These are phyloP conservation scores for Lepidurus packardi DNA, from an alignment of 1,140 invertebrate species.

Conservation along the genomic window DNA sequence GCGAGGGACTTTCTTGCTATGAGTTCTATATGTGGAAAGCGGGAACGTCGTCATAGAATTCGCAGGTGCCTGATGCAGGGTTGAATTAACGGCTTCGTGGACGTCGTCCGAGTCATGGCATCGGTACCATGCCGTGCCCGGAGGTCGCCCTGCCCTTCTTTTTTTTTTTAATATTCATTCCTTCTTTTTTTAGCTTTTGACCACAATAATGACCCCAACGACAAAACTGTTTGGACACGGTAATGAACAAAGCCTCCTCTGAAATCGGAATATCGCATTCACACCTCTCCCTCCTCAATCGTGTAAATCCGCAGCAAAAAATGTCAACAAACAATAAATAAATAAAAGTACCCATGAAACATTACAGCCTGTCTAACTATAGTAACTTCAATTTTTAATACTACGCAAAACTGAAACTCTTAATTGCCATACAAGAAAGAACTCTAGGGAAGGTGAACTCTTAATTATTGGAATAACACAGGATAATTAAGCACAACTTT, in stretches of 20 bases:
- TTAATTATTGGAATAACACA: no score
- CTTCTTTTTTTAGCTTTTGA: background rate
- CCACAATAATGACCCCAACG: background rate
- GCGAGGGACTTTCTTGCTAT: background rate
- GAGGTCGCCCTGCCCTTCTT: background rate
- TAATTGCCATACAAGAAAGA: no score
- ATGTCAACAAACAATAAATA: no score
- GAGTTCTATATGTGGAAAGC: background rate
- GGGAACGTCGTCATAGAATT: conserved; percentile 21
- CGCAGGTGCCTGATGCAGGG: conserved; percentile 20
- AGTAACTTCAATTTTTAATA: no score
- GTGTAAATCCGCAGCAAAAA: no score
- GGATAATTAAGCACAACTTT: background rate
- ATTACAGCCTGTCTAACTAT: no score
- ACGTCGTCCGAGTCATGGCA: background rate
- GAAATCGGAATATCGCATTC: background rate
- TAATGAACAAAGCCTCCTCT: background rate
- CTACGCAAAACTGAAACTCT: no score
- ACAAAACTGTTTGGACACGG: background rate
- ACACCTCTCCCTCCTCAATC: no score
- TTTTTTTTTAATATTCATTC: background rate
- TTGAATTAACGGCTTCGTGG: background rate
- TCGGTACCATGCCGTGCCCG: conserved; percentile 20
- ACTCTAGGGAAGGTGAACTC: no score
- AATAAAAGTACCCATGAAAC: no score